Evolutionary conservation across 2,797 vertebrate species (phyloP).

Genomic region (Podarcis lilfordi): DNA sequence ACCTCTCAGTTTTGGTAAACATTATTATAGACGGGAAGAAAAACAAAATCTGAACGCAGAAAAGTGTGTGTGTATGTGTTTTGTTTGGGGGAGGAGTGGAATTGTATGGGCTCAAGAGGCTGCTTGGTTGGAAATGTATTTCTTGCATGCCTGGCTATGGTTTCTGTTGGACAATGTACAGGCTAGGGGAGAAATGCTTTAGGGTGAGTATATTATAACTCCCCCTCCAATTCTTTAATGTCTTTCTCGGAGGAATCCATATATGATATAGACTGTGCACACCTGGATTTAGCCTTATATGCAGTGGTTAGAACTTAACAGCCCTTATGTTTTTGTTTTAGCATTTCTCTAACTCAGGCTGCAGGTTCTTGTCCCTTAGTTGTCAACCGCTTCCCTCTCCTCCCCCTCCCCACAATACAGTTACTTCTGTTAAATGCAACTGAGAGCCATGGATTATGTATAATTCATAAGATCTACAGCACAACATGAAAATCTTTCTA

Average conservation of each 20-base stretch:
- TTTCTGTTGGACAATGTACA: conserved; percentile 11
- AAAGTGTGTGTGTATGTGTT: background rate
- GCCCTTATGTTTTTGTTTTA: background rate
- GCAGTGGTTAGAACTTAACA: background rate
- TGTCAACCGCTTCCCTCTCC: background rate
- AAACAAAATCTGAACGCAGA: background rate
- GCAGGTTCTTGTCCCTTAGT: background rate
- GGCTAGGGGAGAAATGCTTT: background rate
- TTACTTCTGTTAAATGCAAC: background rate
- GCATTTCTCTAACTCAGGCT: background rate
- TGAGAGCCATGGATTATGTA: background rate
- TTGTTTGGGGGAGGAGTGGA: background rate
- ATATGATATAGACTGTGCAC: background rate
- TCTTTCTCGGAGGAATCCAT: background rate
- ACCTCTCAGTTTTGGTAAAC: conserved; percentile 13
- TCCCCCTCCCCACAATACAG: background rate
- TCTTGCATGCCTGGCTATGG: conserved; percentile 6
- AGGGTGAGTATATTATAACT: conserved; percentile 6
- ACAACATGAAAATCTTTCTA: background rate
- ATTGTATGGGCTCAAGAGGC: background rate
- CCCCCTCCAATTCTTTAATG: background rate
- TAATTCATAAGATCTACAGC: background rate
- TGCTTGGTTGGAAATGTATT: background rate
- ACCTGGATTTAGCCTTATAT: background rate
- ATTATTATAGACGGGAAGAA: background rate